These are phyloP conservation scores for Danio choprae DNA, from an alignment of 2,797 vertebrate genomes.

Conservation along the genomic window DNA sequence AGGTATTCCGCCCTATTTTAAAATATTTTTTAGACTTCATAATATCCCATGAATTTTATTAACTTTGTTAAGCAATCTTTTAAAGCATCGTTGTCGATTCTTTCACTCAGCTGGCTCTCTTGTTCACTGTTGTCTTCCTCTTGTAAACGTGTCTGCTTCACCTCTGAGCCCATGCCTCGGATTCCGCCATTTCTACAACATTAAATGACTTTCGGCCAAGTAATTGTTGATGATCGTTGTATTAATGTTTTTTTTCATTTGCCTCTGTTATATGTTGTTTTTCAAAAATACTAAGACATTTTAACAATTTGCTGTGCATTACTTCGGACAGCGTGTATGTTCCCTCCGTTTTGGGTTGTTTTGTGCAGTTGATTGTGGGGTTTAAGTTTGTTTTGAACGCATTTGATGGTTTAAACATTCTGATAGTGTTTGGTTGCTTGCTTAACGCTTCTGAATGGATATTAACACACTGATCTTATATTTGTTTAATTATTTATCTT, in stretches of 20 bases:
- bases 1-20: conserved; percentile 75
- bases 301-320: background rate
- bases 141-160: conserved; percentile 69
- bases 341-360: background rate
- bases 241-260: background rate
- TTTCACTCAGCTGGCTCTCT: conserved; percentile 55
- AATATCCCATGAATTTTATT: background rate
- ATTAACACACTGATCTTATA: background rate
- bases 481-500: too few relatives aligned
- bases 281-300: background rate
- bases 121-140: conserved; percentile 67
- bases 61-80: conserved; percentile 8
- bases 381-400: background rate
- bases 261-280: background rate
- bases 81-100: conserved; percentile 4
- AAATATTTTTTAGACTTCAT: conserved; percentile 60
- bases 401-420: background rate
- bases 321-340: background rate
- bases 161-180: conserved; percentile 71
- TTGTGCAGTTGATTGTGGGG: background rate
- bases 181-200: conserved; percentile 78
- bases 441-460: conserved; percentile 1
- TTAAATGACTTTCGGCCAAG: conserved; percentile 36
- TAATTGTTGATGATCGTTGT: background rate
- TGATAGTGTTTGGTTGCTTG: conserved; percentile 12